A percentile compares a stretch with the other conserved stretches of the same genome.
Evolutionary conservation across 1,140 invertebrate species (phyloP).

Genomic region (Drosophila sp.): DNA sequence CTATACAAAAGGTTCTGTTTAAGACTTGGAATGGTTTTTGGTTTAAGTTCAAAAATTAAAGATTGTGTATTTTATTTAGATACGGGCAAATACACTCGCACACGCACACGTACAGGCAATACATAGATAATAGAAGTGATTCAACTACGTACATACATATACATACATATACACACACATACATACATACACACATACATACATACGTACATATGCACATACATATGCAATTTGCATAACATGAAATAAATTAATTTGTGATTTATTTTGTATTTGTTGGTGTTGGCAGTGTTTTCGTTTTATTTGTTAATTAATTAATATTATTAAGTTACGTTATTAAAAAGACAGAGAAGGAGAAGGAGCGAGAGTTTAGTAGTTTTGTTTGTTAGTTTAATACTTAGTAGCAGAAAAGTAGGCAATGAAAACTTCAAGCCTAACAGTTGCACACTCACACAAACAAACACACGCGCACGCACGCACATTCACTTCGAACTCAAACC

Average conservation of each 20-base stretch:
- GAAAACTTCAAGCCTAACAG: conserved; percentile 8
- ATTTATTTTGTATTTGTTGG: neutral
- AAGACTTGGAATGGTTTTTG: neutral
- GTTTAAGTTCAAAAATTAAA: conserved; percentile 4
- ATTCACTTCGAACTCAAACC: neutral
- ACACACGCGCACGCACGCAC: conserved; percentile 5
- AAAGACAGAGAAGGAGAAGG: neutral
- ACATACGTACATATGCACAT: neutral
- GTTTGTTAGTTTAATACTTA: neutral
- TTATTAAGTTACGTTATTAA: conserved; percentile 9
- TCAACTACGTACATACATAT: conserved; percentile 33
- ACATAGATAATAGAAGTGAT: conserved; percentile 15
- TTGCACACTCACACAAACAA: neutral
- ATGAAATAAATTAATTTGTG: conserved; percentile 12
- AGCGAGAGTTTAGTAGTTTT: conserved; percentile 3
- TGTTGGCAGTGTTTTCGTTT: neutral
- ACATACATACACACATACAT: conserved; percentile 28
- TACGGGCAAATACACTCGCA: conserved; percentile 12
- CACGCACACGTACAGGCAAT: conserved; percentile 55
- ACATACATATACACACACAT: conserved; percentile 35
- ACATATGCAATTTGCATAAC: conserved; percentile 6
- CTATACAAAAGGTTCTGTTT: conserved; percentile 1
- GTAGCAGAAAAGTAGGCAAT: conserved; percentile 6
- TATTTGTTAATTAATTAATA: neutral
- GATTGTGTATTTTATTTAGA: neutral